Base-by-base conservation (phyloP, 2,113 vertebrate species). In the Acrocephalus kingi region DNA sequence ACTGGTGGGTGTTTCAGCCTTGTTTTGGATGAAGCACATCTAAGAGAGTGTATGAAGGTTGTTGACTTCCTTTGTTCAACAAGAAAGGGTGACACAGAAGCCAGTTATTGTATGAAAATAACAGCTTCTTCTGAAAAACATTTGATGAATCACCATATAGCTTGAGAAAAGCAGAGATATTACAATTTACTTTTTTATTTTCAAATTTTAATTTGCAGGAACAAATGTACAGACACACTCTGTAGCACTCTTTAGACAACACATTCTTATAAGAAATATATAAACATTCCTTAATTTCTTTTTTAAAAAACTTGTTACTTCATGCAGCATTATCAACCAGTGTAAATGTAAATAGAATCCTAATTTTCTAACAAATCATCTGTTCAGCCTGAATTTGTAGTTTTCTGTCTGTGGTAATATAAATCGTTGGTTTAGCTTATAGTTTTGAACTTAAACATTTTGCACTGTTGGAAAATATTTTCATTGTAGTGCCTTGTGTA, bases 301-400 rank as follows among this genome's bases (percentile, higher is more conserved):
- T 68, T 41, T 23, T 3, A 5, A 41, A 51, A 52, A 49, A 6
- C 2, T 23, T 83, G 11, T 78, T 56, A 15, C n/a, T 84, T 95
- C 54, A 73, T 13, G 56, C 20, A 68, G 8, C 7, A 0, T 63
- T 81, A 71, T 56, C 43, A 88, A 45, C 13, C 11, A 90, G 22
- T 30, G 59, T 61, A 67, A 82, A 67, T 55, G 41, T 61, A 96
- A 95, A 93, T 73, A 54, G 23, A 13, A 66, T 79, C 19, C 93
- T 88, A 89, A 63, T 80, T 82, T 96, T 93, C 80, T 90, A 96
- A 74, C 41, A 91, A 28, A 28, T 93, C 59, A 39, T 91, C 64
- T 86, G 61, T 89, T 95, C 56, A 82, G 16, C 15, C 55, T 77
- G 58, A 88, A 94, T 96, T 91, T 82, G 23, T 68, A 90, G 84